Percentiles rank a stretch among this genome's conserved stretches.
Evolutionary conservation across 2,113 vertebrate genomes (phyloP).

Genomic region (Halichoeres trimaculatus): DNA sequence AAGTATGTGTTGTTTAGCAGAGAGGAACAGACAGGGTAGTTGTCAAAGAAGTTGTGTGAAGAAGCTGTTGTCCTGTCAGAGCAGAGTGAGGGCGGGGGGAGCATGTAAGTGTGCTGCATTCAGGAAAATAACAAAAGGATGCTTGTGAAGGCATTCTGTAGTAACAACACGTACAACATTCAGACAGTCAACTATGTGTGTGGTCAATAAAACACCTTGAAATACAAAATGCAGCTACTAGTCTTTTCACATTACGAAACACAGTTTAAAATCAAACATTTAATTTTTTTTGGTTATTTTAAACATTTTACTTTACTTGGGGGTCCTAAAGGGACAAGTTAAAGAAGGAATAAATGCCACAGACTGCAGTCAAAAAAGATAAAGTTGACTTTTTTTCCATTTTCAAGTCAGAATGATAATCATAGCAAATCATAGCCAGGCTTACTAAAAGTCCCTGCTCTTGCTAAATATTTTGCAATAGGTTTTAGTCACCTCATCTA

Average conservation of each 20-base stretch:
- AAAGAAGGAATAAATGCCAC: too few relatives aligned
- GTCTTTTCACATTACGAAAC: background rate
- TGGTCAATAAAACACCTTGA: background rate
- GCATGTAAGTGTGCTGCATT: slow-evolving; percentile 47
- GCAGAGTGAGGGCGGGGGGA: background rate
- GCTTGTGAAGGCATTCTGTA: slow-evolving; percentile 63
- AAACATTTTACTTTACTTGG: too few relatives aligned
- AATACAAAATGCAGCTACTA: slow-evolving; percentile 19
- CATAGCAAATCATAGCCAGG: background rate
- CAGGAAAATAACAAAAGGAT: slow-evolving; percentile 68
- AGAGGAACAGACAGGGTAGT: background rate
- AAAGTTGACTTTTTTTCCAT: too few relatives aligned
- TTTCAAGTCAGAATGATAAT: too few relatives aligned
- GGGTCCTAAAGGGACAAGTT: too few relatives aligned
- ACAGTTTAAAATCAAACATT: too few relatives aligned
- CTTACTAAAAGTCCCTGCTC: too few relatives aligned
- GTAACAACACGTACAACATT: slow-evolving; percentile 44
- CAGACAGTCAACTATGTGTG: slow-evolving; percentile 23
- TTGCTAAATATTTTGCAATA: too few relatives aligned
- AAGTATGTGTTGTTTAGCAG: background rate
- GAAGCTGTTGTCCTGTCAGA: slow-evolving; percentile 41
- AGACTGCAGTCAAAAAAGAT: too few relatives aligned
- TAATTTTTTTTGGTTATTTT: too few relatives aligned
- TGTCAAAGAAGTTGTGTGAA: slow-evolving; percentile 20
- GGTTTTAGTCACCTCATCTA: too few relatives aligned